Conservation (phyloP, 2,888 invertebrate species). For the Andrena fulva region DNA sequence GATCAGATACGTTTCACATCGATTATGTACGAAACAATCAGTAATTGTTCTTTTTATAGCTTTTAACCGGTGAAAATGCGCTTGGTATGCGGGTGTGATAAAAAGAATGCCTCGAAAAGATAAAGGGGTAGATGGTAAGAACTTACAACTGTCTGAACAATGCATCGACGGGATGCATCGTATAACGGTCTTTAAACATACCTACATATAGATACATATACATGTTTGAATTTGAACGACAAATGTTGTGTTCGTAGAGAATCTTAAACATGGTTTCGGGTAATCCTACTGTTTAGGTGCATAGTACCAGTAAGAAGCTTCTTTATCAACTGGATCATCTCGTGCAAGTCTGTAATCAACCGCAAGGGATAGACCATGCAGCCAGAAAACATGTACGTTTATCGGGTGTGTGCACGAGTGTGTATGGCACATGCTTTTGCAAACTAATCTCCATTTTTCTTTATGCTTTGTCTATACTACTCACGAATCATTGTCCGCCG, state of each 20-base stretch:
- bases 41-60: conserved; percentile 66
- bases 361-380: conserved; percentile 89
- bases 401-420: conserved; percentile 56
- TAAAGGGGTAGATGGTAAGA: conserved; percentile 37
- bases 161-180: no score
- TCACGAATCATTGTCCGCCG: neutral
- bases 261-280: conserved; percentile 71
- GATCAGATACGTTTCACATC: conserved; percentile 78
- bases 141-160: conserved; percentile 9
- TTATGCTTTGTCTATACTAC: conserved; percentile 11
- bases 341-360: conserved; percentile 98
- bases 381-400: conserved; percentile 90
- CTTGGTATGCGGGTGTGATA: conserved; percentile 81
- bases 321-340: conserved; percentile 97
- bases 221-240: conserved; percentile 2
- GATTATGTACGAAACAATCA: conserved; percentile 82
- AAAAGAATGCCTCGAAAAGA: conserved; percentile 29
- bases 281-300: conserved; percentile 88
- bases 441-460: conserved; percentile 17
- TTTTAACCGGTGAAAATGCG: conserved; percentile 76
- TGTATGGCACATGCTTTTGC: conserved; percentile 30
- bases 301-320: conserved; percentile 98
- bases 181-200: no score
- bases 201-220: no score
- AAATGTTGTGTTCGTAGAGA: conserved; percentile 8